Evolutionary conservation across 2,888 invertebrate species (phyloP).

Genomic region (Caenorhabditis panamensis): DNA sequence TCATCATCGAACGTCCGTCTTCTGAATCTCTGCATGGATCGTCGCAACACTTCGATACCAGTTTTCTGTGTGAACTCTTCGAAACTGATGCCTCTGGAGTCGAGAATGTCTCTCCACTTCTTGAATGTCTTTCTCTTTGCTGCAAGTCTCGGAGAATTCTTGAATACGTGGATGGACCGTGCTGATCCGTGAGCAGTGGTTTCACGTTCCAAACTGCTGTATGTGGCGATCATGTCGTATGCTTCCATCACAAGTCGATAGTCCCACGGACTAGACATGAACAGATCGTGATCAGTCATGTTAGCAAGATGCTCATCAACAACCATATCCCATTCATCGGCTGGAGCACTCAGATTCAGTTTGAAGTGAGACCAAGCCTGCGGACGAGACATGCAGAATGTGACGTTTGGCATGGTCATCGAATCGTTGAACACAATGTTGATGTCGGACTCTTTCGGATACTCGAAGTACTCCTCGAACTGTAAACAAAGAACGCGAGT

Average conservation of each 20-base stretch:
- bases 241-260: constrained; percentile 78
- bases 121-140: constrained; percentile 77
- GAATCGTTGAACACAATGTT: constrained; percentile 80
- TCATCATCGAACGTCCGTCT: constrained; percentile 78
- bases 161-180: constrained; percentile 74
- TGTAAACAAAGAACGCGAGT: constrained; percentile 49
- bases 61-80: constrained; percentile 78
- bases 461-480: constrained; percentile 75
- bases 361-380: constrained; percentile 80
- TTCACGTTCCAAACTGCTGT: constrained; percentile 78
- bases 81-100: constrained; percentile 74
- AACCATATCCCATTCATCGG: constrained; percentile 75
- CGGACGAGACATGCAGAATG: constrained; percentile 79
- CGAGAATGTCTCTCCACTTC: constrained; percentile 77
- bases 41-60: constrained; percentile 71
- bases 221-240: constrained; percentile 77
- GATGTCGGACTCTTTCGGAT: constrained; percentile 80
- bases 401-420: constrained; percentile 80
- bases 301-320: constrained; percentile 76
- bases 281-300: constrained; percentile 75
- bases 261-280: constrained; percentile 77
- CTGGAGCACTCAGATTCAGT: constrained; percentile 70
- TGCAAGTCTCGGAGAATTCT: constrained; percentile 71
- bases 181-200: constrained; percentile 77
- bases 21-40: constrained; percentile 79